These are phyloP conservation scores for Aythya baeri DNA, from an alignment of 2,113 vertebrate species.

Conservation along the genomic window DNA sequence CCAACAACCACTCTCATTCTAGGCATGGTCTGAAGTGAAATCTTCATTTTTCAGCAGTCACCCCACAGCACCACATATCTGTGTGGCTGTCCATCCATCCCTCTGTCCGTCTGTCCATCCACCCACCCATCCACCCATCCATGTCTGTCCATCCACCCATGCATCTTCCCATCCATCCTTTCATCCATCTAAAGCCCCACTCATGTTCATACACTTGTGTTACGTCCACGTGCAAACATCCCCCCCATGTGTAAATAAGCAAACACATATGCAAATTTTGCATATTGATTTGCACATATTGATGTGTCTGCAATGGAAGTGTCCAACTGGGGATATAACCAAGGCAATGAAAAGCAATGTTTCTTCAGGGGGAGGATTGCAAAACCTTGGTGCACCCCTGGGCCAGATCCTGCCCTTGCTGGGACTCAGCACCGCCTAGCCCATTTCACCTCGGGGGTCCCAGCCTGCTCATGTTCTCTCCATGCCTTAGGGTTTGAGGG, in stretches of 20 bases:
- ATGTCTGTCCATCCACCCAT: not conserved
- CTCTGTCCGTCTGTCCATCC: no score
- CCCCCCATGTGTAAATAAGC: rapidly evolving
- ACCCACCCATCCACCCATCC: not conserved
- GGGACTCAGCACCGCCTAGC: not conserved
- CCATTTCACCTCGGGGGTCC: not conserved
- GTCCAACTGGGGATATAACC: not conserved
- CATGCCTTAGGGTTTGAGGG: not conserved
- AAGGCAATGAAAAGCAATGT: rapidly evolving
- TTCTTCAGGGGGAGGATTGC: not conserved
- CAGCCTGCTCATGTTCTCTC: not conserved
- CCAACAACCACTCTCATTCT: no score
- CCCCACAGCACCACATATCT: rapidly evolving
- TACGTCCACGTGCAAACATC: not conserved
- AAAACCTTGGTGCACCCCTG: not conserved
- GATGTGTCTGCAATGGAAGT: not conserved
- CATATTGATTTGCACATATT: no score
- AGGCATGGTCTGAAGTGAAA: no score
- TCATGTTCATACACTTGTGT: not conserved
- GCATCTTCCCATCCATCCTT: not conserved
- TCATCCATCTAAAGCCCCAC: not conserved
- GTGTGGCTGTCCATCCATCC: not conserved
- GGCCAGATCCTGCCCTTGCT: not conserved
- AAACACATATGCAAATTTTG: not conserved
- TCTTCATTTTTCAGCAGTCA: not conserved